Evolutionary conservation across 1,140 invertebrate genomes (phyloP).

Genomic region (Gerris buenoi): DNA sequence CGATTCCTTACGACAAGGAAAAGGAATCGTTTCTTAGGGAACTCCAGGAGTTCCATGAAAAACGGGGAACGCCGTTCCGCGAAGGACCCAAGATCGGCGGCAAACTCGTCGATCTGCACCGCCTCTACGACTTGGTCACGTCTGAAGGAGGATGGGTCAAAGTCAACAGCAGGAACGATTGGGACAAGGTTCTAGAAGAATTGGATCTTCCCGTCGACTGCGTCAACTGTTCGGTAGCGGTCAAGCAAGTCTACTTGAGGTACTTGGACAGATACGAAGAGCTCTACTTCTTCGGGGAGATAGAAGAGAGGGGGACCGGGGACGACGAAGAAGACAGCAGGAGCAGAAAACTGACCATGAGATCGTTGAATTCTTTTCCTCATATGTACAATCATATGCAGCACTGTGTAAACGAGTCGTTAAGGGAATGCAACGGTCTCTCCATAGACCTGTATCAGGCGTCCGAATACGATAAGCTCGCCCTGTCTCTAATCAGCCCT

Average conservation of each 20-base stretch:
- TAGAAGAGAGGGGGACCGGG: slow-evolving; percentile 44
- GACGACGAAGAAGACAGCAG: slow-evolving; percentile 49
- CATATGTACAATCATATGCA: slow-evolving; percentile 66
- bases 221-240: slow-evolving; percentile 68
- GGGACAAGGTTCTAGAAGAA: slow-evolving; percentile 62
- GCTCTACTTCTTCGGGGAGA: slow-evolving; percentile 65
- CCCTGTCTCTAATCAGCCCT: slow-evolving; percentile 78
- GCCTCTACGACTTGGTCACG: slow-evolving; percentile 5
- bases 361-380: slow-evolving; percentile 48
- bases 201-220: slow-evolving; percentile 61
- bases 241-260: slow-evolving; percentile 78
- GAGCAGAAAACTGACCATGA: slow-evolving; percentile 47
- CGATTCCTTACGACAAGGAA: not conserved
- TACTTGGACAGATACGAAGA: slow-evolving; percentile 72
- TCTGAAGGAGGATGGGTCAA: slow-evolving; percentile 26
- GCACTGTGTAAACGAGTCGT: slow-evolving; percentile 54
- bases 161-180: slow-evolving; percentile 70
- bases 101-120: not conserved
- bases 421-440: slow-evolving; percentile 47
- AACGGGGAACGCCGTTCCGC: slow-evolving; percentile 7
- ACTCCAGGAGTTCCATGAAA: slow-evolving; percentile 8
- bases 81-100: slow-evolving; percentile 4
- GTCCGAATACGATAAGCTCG: slow-evolving; percentile 73
- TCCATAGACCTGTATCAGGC: slow-evolving; percentile 54
- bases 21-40: slow-evolving; percentile 9